Evolutionary conservation across 1,140 invertebrate species (phyloP).

Genomic region (Sminthurinus signatus): DNA sequence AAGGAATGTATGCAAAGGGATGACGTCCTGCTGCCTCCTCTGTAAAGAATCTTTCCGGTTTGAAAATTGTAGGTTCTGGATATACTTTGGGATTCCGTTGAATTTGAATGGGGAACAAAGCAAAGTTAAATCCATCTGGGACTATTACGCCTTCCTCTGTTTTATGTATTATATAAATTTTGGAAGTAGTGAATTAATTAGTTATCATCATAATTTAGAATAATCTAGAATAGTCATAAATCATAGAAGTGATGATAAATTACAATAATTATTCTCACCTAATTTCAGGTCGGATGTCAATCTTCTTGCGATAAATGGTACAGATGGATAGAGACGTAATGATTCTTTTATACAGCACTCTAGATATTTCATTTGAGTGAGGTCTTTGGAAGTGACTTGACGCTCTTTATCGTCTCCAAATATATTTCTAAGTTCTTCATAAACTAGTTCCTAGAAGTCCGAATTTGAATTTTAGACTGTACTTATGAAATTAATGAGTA

Average conservation of each 20-base stretch:
- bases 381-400: conserved; percentile 50
- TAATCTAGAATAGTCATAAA: not conserved
- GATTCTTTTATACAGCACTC: conserved; percentile 47
- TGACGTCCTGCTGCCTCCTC: conserved; percentile 46
- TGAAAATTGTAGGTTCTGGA: conserved; percentile 53
- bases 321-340: conserved; percentile 47
- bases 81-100: conserved; percentile 62
- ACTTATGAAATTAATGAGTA: too few species aligned
- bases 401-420: conserved; percentile 45
- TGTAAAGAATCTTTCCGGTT: conserved; percentile 49
- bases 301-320: conserved; percentile 64
- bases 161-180: not conserved
- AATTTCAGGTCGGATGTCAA: conserved; percentile 12
- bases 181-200: too few species aligned
- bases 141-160: not conserved
- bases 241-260: too few species aligned
- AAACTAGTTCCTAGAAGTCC: conserved; percentile 47
- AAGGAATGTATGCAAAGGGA: conserved; percentile 52
- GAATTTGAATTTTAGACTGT: too few species aligned
- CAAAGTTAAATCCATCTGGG: not conserved
- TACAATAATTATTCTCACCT: too few species aligned
- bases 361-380: conserved; percentile 46
- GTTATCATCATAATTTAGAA: not conserved
- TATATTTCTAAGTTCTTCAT: conserved; percentile 50
- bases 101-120: conserved; percentile 46